A percentile compares a stretch with the other conserved stretches of the same genome.
Conservation (phyloP, 2,113 vertebrate species). For the Nycticryphes semicollaris region DNA sequence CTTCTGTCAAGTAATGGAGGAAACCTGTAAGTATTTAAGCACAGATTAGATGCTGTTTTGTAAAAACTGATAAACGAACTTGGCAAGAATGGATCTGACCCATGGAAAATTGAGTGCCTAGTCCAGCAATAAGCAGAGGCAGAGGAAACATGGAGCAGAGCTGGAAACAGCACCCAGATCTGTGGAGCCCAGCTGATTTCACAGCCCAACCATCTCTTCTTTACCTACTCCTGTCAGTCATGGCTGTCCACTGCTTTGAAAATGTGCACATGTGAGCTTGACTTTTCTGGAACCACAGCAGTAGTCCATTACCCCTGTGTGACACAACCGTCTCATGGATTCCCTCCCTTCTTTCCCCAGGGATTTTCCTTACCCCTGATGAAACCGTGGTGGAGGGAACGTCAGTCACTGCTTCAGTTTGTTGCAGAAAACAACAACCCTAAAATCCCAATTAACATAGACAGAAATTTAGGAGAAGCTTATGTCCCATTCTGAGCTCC, state of each 20-base stretch:
- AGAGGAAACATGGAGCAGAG: background rate
- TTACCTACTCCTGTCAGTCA: background rate
- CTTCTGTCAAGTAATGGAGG: background rate
- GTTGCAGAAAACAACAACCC: background rate
- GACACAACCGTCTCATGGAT: background rate
- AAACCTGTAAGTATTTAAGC: background rate
- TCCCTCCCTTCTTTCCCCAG: background rate
- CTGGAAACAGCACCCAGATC: background rate
- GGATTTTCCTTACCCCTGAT: background rate
- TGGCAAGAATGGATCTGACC: background rate
- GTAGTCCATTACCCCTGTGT: background rate
- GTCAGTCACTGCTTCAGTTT: background rate
- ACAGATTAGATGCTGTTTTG: background rate
- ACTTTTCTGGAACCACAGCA: background rate
- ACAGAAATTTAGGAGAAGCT: background rate
- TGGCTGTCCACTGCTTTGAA: background rate
- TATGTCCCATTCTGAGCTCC: background rate
- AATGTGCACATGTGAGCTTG: fast-evolving
- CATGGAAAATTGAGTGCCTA: background rate
- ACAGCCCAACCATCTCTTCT: background rate
- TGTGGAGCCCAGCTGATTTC: background rate
- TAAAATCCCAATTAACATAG: background rate
- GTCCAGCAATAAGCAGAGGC: background rate
- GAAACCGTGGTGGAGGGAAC: background rate
- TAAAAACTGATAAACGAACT: background rate